Evolutionary conservation across 1,140 invertebrate species (phyloP), one percentile per base, ranked within the genome.

Genomic region (Pollicipes pollicipes): DNA sequence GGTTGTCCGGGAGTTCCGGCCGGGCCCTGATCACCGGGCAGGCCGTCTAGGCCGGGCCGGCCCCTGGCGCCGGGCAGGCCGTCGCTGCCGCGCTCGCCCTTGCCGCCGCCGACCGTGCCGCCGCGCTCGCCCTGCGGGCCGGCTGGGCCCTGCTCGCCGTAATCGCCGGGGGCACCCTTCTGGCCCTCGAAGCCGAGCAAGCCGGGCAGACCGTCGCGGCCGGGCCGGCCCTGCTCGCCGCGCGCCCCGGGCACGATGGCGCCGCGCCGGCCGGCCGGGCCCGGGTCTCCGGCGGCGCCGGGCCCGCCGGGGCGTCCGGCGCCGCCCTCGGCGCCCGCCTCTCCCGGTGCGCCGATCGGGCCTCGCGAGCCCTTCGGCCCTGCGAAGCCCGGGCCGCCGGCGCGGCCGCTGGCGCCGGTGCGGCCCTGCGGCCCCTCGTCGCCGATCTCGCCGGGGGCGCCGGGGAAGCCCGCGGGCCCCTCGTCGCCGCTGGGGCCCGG

Each of bases 191-290:
- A 16, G 30, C 90, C 90, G 77, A 87, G 84, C 73, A 83, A 80
- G 72, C 90, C 90, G 76, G 85, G 82, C 79, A 88, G 88, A 21
- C 89, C 89, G 32, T 83, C 77, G 29, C 85, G 69, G 45, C 88
- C 88, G 69, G 86, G 87, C 35, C 90, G 78, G 71, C 89, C 89
- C 77, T 88, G 89, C 78, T 90, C 88, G 71, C 89, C 88, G 75
- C 86, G 86, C 1, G 85, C 78, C 4, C 87, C 87, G 70, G 81
- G 31, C 31, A 87, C 87, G 37, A 82, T 79, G 66, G 79, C 72
- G 70, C 89, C 89, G 27, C 79, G 73, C 45, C 81, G 78, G 72
- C 88, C 88, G 68, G 77, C 70, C 27, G 81, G 82, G 70, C 88
- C 88, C 70, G 73, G 74, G 24, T 87, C 83, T 77, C 88, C 87